Evolutionary conservation across 2,888 invertebrate genomes (phyloP), one percentile per base, ranked within the genome.

Genomic region (Pristionchus japonicus): DNA sequence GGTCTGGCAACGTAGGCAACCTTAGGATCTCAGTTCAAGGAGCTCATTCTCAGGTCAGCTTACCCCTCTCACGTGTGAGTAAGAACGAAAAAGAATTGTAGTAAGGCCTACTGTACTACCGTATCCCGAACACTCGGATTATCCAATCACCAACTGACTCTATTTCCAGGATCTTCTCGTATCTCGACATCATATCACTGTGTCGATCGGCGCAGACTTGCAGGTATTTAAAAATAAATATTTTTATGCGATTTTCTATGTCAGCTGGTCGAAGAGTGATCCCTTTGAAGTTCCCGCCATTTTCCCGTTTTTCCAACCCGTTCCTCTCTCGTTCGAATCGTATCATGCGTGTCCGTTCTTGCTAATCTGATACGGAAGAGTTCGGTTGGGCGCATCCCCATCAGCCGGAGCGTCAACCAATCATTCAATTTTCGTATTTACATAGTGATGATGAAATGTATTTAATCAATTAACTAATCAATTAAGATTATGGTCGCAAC

Each of bases 161-260:
- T 57, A 83, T 92, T 90, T 94, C 91, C 93, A 96, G 97, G 95
- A 97, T 98, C 95, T 97, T 98, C 94, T 99, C 98, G 57, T 98
- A 97, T 95, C 96, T 99, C 95, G 98, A 99, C 95, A 98, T 98
- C 84, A 97, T 98, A 52, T 97, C 98, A 23, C 96, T 99, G 92
- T 99, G 99, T 95, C 96, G 94, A 27, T 93, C 93, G 43, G 94
- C 94, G 11, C 94, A 95, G 89, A 89, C 92, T 15, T 93, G 93
- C 87, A 88, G 91, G 34, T 82, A 40, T 7, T 31, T 3, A 3
- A 17, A 17, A 64, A n/a, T 70, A 70, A 37, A 6, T 6, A 57
- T 57, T 57, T n/a, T n/a, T n/a, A n/a, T n/a, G n/a, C n/a, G n/a
- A n/a, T n/a, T n/a, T n/a, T n/a, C n/a, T n/a, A n/a, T n/a, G n/a